Evolutionary conservation across 1,140 invertebrate genomes (phyloP).

Genomic region (Ceratosolen solmsi): DNA sequence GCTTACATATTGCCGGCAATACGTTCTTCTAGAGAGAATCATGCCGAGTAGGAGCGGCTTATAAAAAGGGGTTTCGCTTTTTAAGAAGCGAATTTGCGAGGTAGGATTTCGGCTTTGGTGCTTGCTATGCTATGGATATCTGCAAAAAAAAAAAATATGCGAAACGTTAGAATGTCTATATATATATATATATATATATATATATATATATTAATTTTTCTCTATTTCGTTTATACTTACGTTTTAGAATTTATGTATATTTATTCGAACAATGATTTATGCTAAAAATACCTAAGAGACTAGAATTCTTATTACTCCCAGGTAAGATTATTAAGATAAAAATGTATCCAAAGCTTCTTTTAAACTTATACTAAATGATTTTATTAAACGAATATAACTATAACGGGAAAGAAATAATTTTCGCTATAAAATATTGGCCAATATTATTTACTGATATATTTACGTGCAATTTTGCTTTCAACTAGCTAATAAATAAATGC

Average conservation of each 20-base stretch:
- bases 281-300: not conserved
- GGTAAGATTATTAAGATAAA: too few relatives aligned
- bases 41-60: not conserved
- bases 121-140: not conserved
- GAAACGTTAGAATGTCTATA: not conserved
- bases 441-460: too few relatives aligned
- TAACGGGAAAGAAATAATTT: too few relatives aligned
- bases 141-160: not conserved
- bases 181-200: too few relatives aligned
- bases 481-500: not conserved
- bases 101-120: conserved; percentile 10
- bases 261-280: conserved; percentile 6
- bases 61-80: not conserved
- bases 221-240: not conserved
- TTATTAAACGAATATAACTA: too few relatives aligned
- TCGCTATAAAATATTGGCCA: too few relatives aligned
- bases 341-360: too few relatives aligned
- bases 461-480: not conserved
- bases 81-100: conserved; percentile 29
- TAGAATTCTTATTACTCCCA: not conserved
- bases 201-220: not conserved
- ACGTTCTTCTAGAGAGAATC: conserved; percentile 5
- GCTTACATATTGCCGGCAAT: conserved; percentile 4
- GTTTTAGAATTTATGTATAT: not conserved
- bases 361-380: too few relatives aligned